These are phyloP conservation scores for Calephelis virginiensis DNA, from an alignment of 1,140 invertebrate genomes.

Conservation along the genomic window DNA sequence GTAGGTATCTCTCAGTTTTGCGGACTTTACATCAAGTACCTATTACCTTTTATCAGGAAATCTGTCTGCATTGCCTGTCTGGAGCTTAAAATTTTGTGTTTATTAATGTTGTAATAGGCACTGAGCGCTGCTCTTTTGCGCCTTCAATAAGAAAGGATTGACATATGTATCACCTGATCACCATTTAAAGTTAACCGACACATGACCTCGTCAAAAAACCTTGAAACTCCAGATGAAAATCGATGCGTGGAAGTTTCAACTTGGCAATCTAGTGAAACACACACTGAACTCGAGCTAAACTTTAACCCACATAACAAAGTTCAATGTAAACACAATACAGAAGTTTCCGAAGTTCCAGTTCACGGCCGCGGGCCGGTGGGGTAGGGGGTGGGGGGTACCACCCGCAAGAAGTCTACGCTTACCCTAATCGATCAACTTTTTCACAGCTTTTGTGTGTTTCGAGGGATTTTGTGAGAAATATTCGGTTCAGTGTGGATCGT, in stretches of 20 bases:
- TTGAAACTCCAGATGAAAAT: slow-evolving; percentile 76
- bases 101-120: too few relatives aligned
- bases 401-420: slow-evolving; percentile 31
- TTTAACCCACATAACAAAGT: slow-evolving; percentile 79
- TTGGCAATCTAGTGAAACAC: slow-evolving; percentile 70
- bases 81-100: too few relatives aligned
- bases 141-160: too few relatives aligned
- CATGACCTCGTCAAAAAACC: slow-evolving; percentile 39
- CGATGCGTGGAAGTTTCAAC: slow-evolving; percentile 68
- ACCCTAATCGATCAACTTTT: slow-evolving; percentile 23
- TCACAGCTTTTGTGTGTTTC: not conserved
- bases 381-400: slow-evolving; percentile 24
- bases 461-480: too few relatives aligned
- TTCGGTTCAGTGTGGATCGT: too few relatives aligned
- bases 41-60: too few relatives aligned
- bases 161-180: too few relatives aligned
- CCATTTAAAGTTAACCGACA: too few relatives aligned
- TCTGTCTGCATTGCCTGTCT: too few relatives aligned
- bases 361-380: slow-evolving; percentile 59
- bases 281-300: slow-evolving; percentile 75
- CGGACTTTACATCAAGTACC: too few relatives aligned
- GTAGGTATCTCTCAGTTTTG: too few relatives aligned
- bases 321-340: slow-evolving; percentile 78
- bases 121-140: too few relatives aligned
- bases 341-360: slow-evolving; percentile 73